A percentile compares a stretch with the other conserved stretches of the same genome.
Evolutionary conservation across 2,888 invertebrate species (phyloP).

Genomic region (Callyntrura sp.): DNA sequence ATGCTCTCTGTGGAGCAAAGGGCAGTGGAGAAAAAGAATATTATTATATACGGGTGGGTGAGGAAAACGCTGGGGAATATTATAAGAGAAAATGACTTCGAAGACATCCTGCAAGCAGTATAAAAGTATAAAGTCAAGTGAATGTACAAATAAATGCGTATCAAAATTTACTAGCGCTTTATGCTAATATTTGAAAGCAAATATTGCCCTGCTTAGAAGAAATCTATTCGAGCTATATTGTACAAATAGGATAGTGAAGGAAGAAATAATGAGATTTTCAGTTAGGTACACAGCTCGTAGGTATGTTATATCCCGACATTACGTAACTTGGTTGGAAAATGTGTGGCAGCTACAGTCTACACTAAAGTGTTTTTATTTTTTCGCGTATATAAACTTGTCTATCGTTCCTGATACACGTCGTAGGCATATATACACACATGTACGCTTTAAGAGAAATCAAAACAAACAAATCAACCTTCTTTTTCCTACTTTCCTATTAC

Average conservation of each 20-base stretch:
- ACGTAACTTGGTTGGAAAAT: too few species aligned
- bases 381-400: not conserved
- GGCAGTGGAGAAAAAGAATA: conserved; percentile 9
- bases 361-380: too few species aligned
- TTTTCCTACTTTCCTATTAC: conserved; percentile 46
- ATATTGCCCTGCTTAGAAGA: too few species aligned
- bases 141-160: not conserved
- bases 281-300: too few species aligned
- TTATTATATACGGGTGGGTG: too few species aligned
- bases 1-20: not conserved
- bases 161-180: too few species aligned
- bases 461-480: conserved; percentile 71
- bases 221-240: not conserved
- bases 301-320: too few species aligned
- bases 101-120: not conserved
- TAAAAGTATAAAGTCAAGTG: conserved; percentile 31
- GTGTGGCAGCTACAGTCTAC: too few species aligned
- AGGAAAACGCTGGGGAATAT: not conserved
- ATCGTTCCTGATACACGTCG: not conserved
- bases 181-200: not conserved
- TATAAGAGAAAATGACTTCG: conserved; percentile 30
- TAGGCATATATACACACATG: not conserved
- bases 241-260: not conserved
- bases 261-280: conserved; percentile 21
- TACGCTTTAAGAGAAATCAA: conserved; percentile 62